Evolutionary conservation across 2,113 vertebrate genomes (phyloP).

Genomic region (Ceratotherium simum): DNA sequence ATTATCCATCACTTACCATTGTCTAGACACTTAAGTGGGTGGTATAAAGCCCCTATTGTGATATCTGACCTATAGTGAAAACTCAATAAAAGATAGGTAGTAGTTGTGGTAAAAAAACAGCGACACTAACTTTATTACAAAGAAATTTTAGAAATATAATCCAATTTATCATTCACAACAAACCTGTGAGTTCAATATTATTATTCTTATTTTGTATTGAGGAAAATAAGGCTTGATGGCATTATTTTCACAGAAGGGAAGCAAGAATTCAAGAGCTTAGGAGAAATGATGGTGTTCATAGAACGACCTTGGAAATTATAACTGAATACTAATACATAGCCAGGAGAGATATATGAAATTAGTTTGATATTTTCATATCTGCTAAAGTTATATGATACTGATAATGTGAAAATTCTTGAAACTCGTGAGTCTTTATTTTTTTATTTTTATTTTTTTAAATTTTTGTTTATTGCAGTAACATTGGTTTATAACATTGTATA

Average conservation of each 20-base stretch:
- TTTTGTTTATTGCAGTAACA: too few species aligned
- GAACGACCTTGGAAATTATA: background rate
- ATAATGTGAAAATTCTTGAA: background rate
- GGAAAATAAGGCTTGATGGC: background rate
- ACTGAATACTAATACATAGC: background rate
- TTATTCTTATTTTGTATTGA: background rate
- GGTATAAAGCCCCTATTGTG: background rate
- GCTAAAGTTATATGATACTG: background rate
- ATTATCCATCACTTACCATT: background rate
- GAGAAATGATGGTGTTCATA: background rate
- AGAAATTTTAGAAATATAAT: background rate
- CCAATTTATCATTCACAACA: background rate
- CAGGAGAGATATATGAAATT: background rate
- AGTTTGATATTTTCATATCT: background rate
- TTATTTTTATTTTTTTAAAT: too few species aligned
- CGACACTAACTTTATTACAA: background rate
- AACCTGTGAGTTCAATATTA: background rate
- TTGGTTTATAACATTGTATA: too few species aligned
- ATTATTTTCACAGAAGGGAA: background rate
- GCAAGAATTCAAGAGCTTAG: background rate
- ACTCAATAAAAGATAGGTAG: background rate
- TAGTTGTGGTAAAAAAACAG: background rate
- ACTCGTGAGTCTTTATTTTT: background rate
- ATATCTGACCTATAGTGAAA: background rate
- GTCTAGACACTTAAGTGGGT: background rate